phyloP scores from a whole-genome alignment of 2,113 vertebrate genomes.

The Axis porcinus region DNA sequence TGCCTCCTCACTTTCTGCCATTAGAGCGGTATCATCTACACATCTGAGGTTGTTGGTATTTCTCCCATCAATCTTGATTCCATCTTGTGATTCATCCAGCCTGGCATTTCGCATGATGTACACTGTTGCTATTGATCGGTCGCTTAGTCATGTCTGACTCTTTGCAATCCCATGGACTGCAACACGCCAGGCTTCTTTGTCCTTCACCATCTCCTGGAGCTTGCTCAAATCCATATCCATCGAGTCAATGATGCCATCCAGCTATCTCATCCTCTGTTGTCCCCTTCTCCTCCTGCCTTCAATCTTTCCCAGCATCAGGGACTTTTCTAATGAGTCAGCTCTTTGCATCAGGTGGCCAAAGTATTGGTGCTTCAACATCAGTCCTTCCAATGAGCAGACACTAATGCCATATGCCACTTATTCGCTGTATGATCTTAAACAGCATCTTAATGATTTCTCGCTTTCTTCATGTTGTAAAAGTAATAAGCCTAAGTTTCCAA shows the following conservation, averaged over 20 bases:
- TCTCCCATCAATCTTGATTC: background rate
- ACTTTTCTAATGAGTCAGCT: background rate
- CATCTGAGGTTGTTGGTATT: background rate
- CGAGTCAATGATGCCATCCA: accelerated
- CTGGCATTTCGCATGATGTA: background rate
- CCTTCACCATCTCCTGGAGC: background rate
- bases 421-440: background rate
- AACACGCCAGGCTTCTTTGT: background rate
- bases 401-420: background rate
- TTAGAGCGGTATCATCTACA: background rate
- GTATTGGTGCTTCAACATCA: background rate
- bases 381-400: background rate
- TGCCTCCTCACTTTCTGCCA: background rate
- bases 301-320: background rate
- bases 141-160: accelerated
- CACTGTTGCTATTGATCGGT: background rate
- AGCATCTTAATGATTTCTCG: background rate
- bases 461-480: background rate
- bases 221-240: background rate
- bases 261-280: background rate
- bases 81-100: background rate
- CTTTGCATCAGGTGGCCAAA: background rate
- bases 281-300: background rate
- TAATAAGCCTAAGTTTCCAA: background rate
- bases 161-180: background rate